Evolutionary conservation across 2,888 invertebrate species (phyloP).

Genomic region (Mesorhabditis sp.): DNA sequence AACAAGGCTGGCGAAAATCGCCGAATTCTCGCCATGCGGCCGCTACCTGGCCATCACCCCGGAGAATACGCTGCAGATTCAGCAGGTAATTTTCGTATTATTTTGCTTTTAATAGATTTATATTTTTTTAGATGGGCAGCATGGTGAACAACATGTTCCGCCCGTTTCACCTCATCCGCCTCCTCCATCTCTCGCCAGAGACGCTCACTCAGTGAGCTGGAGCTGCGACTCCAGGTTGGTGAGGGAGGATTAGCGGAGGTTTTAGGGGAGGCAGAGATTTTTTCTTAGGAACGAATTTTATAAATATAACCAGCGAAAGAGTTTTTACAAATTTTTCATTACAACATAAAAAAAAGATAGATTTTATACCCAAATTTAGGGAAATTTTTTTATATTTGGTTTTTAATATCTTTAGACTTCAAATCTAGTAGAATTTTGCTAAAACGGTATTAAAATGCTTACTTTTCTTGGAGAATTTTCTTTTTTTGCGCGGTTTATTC

Average conservation of each 20-base stretch:
- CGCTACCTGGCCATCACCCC: background rate
- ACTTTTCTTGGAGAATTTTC: too few species aligned
- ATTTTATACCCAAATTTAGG: too few species aligned
- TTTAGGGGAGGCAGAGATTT: too few species aligned
- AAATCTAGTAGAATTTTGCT: too few species aligned
- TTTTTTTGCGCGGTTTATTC: background rate
- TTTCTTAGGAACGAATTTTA: too few species aligned
- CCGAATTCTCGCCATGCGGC: slow-evolving; percentile 89
- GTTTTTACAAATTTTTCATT: too few species aligned
- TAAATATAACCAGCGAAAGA: too few species aligned
- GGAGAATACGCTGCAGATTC: background rate
- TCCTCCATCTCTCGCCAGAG: slow-evolving; percentile 78
- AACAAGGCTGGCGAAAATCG: slow-evolving; percentile 71
- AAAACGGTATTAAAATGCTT: too few species aligned
- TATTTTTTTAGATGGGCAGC: slow-evolving; percentile 66
- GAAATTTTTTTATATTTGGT: too few species aligned
- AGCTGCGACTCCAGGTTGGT: slow-evolving; percentile 76
- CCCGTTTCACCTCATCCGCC: slow-evolving; percentile 79
- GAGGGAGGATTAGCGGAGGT: background rate
- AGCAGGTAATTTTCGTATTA: slow-evolving; percentile 63
- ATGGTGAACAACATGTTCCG: slow-evolving; percentile 77
- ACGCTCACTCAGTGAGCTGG: slow-evolving; percentile 84
- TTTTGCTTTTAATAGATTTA: slow-evolving; percentile 4
- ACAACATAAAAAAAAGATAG: too few species aligned
- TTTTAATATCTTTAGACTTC: too few species aligned